Conservation (phyloP, 1,140 invertebrate species). For the Caenorhabditis brenneri region DNA sequence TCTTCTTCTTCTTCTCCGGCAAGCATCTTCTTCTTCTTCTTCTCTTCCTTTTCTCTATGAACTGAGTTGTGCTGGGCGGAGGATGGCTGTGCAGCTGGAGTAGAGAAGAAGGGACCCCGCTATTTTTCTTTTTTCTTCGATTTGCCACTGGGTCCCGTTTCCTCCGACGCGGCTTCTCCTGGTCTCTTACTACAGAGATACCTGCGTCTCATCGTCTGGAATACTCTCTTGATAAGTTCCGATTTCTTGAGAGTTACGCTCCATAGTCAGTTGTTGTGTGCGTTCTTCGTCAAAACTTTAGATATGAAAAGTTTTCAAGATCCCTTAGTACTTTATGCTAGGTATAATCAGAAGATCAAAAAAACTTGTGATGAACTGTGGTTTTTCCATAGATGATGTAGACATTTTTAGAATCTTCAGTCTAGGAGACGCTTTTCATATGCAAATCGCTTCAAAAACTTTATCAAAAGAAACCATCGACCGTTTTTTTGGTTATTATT, state of each 20-base stretch:
- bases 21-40: constrained; percentile 13
- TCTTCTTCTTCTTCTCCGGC: background rate
- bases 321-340: background rate
- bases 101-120: background rate
- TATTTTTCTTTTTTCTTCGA: constrained; percentile 21
- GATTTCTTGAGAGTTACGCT: constrained; percentile 19
- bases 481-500: background rate
- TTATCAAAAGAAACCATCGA: no score
- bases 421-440: no score
- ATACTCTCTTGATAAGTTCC: background rate
- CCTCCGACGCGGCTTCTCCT: constrained; percentile 1
- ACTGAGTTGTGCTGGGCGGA: background rate
- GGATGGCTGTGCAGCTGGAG: background rate
- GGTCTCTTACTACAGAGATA: constrained; percentile 1
- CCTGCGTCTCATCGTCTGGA: background rate
- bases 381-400: no score
- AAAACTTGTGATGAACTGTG: no score
- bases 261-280: constrained; percentile 36
- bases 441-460: no score
- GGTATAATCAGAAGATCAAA: no score
- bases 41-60: constrained; percentile 15
- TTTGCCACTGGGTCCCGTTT: constrained; percentile 28
- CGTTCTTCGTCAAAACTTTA: constrained; percentile 10
- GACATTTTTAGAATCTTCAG: no score
- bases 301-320: background rate